A percentile compares a stretch with the other conserved stretches of the same genome.
These are phyloP conservation scores for Ceryle rudis DNA, from an alignment of 2,797 vertebrate species.

Conservation along the genomic window DNA sequence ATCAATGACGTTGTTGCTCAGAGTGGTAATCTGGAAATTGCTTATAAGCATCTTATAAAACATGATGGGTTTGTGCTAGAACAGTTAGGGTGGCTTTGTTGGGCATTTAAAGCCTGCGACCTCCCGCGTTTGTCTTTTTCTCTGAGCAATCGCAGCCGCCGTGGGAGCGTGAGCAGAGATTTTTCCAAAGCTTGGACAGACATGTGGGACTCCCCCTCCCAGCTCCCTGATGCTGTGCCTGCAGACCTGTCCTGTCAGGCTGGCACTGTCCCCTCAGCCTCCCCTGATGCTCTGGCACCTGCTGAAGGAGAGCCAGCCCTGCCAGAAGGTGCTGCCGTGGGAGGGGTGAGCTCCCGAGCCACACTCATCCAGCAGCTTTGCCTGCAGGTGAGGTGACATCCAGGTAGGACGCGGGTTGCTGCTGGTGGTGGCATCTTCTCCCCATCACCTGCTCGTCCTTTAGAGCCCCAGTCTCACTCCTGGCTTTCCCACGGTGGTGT, in stretches of 20 bases:
- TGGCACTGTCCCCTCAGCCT: background rate
- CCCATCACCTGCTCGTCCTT: background rate
- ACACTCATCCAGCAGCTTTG: accelerated
- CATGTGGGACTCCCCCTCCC: background rate
- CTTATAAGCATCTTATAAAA: constrained; percentile 47
- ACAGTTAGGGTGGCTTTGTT: constrained; percentile 51
- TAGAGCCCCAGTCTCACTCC: background rate
- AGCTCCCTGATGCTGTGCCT: accelerated
- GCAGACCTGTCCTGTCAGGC: background rate
- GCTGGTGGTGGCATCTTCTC: background rate
- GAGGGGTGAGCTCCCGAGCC: background rate
- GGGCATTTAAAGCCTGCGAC: constrained; percentile 58
- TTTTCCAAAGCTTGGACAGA: background rate
- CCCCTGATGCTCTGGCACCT: background rate
- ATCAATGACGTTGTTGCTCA: background rate
- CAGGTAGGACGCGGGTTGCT: background rate
- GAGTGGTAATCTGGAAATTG: constrained; percentile 57
- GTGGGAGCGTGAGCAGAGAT: background rate
- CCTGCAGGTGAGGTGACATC: background rate
- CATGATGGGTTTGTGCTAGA: constrained; percentile 35
- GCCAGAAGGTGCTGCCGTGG: background rate
- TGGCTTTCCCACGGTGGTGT: background rate
- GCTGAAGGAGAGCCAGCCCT: background rate
- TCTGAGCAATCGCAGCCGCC: background rate
- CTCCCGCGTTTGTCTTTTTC: constrained; percentile 44